Conservation (phyloP, 2,797 vertebrate species). For the Danio aesculapii region DNA sequence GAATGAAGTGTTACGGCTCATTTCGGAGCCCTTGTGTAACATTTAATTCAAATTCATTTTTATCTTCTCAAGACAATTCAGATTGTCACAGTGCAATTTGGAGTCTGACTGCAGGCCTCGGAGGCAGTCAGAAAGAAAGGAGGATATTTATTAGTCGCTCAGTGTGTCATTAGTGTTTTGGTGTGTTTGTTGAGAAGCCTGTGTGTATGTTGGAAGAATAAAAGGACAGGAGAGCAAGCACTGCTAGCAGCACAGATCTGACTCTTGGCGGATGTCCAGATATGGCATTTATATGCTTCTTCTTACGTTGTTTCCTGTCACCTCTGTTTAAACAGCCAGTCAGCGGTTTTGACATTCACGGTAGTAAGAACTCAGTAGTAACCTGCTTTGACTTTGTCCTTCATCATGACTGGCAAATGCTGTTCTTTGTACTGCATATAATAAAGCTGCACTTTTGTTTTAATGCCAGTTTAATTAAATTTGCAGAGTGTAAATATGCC, state of each 20-base stretch:
- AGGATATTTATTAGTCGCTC: slow-evolving; percentile 32
- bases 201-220: background rate
- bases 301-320: slow-evolving; percentile 11
- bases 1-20: background rate
- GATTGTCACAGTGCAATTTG: slow-evolving; percentile 3
- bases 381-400: background rate
- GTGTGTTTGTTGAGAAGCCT: slow-evolving; percentile 3
- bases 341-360: slow-evolving; percentile 15
- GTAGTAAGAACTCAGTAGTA: background rate
- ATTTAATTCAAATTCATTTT: slow-evolving; percentile 24
- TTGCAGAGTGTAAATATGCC: background rate
- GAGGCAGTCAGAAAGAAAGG: background rate
- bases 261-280: slow-evolving; percentile 28
- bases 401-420: background rate
- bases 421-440: background rate
- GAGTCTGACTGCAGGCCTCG: slow-evolving; percentile 17
- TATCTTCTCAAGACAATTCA: slow-evolving; percentile 30
- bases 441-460: background rate
- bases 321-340: slow-evolving; percentile 20
- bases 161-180: slow-evolving; percentile 11
- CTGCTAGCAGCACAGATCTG: background rate
- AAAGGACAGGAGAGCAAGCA: background rate
- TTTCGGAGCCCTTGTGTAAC: background rate
- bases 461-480: background rate
- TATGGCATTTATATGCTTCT: slow-evolving; percentile 2